A percentile compares a stretch with the other conserved stretches of the same genome.
Evolutionary conservation across 2,888 invertebrate genomes (phyloP).

Genomic region (Agonopterix subpropinquella): DNA sequence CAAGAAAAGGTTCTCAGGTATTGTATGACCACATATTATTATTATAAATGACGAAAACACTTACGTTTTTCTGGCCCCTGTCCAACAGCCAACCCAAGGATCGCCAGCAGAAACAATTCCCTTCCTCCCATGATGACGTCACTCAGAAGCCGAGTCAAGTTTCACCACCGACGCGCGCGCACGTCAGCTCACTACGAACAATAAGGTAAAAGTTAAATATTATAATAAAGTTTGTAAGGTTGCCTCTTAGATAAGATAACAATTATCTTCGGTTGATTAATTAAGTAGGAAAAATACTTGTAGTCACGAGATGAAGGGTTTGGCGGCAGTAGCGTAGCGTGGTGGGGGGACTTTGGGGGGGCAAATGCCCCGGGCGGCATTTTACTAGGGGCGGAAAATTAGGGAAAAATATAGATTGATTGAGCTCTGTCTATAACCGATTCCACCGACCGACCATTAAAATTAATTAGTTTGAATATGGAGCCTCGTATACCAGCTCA

Average conservation of each 20-base stretch:
- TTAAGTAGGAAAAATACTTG: constrained; percentile 62
- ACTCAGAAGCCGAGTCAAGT: constrained; percentile 5
- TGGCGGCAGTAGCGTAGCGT: neutral
- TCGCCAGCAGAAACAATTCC: constrained; percentile 26
- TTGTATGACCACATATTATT: too few species aligned
- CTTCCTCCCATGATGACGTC: constrained; percentile 18
- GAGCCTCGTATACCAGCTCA: too few species aligned
- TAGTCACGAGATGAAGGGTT: constrained; percentile 53
- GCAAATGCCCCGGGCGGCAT: too few species aligned
- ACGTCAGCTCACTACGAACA: constrained; percentile 40
- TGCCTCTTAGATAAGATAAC: constrained; percentile 34
- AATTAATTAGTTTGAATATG: too few species aligned
- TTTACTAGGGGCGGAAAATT: too few species aligned
- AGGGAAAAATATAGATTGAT: too few species aligned
- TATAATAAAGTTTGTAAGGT: constrained; percentile 24
- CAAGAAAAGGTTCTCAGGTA: too few species aligned
- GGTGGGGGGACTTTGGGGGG: too few species aligned
- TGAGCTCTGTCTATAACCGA: too few species aligned
- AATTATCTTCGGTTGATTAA: constrained; percentile 52
- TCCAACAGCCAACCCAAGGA: constrained; percentile 30
- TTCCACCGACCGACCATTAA: too few species aligned
- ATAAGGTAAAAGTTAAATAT: constrained; percentile 37
- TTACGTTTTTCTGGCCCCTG: constrained; percentile 54
- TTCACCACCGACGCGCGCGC: constrained; percentile 24
- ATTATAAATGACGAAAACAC: constrained; percentile 14